Evolutionary conservation across 30 jellyfish, hydroid and myxozoan genomes (phyloP).

Genomic region (Aurelia coerulea): DNA sequence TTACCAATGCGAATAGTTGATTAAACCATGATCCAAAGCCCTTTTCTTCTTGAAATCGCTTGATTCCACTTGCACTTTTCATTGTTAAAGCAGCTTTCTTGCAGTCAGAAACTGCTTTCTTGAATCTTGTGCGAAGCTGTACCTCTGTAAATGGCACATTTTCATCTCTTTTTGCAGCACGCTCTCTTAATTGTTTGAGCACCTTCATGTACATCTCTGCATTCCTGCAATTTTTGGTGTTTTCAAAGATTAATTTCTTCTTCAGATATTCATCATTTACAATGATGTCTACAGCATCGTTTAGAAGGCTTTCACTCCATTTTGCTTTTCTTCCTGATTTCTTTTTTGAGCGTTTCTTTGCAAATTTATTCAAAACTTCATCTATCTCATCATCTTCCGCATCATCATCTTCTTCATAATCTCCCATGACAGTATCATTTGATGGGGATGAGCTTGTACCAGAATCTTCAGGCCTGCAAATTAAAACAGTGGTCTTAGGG

Average conservation of each 20-base stretch:
- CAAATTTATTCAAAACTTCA: neutral
- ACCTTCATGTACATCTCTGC: slow-evolving; percentile 15
- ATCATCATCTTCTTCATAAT: neutral
- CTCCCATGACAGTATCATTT: neutral
- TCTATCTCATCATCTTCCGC: slow-evolving; percentile 6
- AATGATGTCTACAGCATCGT: slow-evolving; percentile 28
- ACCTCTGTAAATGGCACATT: slow-evolving; percentile 2
- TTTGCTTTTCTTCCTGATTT: slow-evolving; percentile 21
- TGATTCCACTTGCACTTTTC: slow-evolving; percentile 42
- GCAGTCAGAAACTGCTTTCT: slow-evolving; percentile 34
- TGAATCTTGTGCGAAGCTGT: slow-evolving; percentile 30
- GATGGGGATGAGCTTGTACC: slow-evolving; percentile 8
- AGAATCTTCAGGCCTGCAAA: slow-evolving; percentile 11
- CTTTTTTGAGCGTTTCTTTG: neutral
- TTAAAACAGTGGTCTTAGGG: neutral
- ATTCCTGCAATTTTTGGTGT: slow-evolving; percentile 38
- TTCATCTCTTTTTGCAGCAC: slow-evolving; percentile 35
- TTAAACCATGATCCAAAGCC: slow-evolving; percentile 41
- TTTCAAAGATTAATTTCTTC: slow-evolving; percentile 26
- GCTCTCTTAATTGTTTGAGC: slow-evolving; percentile 11
- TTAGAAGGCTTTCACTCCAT: slow-evolving; percentile 29
- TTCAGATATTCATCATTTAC: slow-evolving; percentile 8
- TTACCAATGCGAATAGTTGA: slow-evolving; percentile 1
- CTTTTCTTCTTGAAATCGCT: slow-evolving; percentile 19
- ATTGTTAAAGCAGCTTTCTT: slow-evolving; percentile 53